phyloP scores from a whole-genome alignment of 64 coral and sea anemone species.

The Catalaphyllia jardinei region DNA sequence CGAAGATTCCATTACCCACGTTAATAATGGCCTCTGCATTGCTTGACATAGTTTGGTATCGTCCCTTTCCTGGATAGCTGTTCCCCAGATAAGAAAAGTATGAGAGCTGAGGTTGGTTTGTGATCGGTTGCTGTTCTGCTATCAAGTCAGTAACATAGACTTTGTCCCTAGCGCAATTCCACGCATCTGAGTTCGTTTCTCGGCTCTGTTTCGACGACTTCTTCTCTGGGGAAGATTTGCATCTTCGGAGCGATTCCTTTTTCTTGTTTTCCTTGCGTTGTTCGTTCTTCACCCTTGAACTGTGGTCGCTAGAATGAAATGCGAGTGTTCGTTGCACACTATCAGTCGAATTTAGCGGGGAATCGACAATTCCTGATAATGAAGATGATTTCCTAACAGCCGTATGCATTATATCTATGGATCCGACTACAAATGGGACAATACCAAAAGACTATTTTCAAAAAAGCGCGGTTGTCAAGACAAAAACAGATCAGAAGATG shows the following conservation, averaged over 20 bases:
- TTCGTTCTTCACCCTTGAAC: neutral
- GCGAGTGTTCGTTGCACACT: neutral
- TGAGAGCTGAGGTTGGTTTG: neutral
- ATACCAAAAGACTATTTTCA: too few relatives aligned
- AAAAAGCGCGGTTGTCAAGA: too few relatives aligned
- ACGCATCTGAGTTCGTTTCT: neutral
- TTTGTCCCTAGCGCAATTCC: neutral
- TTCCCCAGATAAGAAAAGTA: constrained; percentile 18
- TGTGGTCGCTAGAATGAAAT: too few relatives aligned
- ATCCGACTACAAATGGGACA: too few relatives aligned
- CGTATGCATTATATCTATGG: too few relatives aligned
- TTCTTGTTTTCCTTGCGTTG: neutral
- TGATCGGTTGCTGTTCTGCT: neutral
- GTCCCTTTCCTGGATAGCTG: neutral
- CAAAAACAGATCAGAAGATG: too few relatives aligned
- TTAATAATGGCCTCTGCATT: neutral
- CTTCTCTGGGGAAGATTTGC: neutral
- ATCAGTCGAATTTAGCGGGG: too few relatives aligned
- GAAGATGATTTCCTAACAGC: too few relatives aligned
- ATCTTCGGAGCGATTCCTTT: neutral
- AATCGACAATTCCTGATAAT: too few relatives aligned
- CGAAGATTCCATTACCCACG: neutral
- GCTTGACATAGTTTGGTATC: neutral
- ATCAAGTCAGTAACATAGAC: constrained; percentile 12
- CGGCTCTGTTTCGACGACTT: neutral